These are phyloP conservation scores for Myrmecophaga tridactyla DNA, from an alignment of 2,113 vertebrate genomes.

Conservation along the genomic window DNA sequence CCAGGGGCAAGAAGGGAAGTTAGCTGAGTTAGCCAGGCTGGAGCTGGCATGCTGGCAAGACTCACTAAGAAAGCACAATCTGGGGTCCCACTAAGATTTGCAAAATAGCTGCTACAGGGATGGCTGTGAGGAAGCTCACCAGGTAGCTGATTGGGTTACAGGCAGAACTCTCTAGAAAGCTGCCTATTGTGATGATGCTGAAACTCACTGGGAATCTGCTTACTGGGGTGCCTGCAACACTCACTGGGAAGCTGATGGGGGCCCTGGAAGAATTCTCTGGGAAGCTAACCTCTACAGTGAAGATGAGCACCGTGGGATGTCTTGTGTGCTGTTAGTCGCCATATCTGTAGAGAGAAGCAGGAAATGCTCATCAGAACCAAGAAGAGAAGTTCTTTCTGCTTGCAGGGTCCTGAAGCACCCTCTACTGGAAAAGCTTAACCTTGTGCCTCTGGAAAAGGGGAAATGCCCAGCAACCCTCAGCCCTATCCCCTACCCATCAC, in stretches of 20 bases:
- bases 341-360: not conserved
- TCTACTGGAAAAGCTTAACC: not conserved
- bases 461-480: not conserved
- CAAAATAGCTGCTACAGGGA: not conserved
- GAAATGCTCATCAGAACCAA: not conserved
- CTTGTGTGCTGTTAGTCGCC: not conserved
- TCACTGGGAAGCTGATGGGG: not conserved
- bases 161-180: not conserved
- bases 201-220: not conserved
- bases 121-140: too few species aligned
- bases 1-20: not conserved
- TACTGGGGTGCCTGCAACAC: too few species aligned
- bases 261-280: not conserved
- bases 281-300: not conserved
- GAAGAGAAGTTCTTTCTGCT: not conserved
- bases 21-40: not conserved
- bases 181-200: not conserved
- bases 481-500: not conserved
- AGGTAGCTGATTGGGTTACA: not conserved
- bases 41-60: not conserved
- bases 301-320: not conserved
- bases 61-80: not conserved
- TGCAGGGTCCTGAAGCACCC: not conserved
- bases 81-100: not conserved
- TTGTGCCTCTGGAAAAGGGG: not conserved